Evolutionary conservation across 2,888 invertebrate species (phyloP), one percentile per base, ranked within the genome.

Genomic region (Chymomyza procnemis): DNA sequence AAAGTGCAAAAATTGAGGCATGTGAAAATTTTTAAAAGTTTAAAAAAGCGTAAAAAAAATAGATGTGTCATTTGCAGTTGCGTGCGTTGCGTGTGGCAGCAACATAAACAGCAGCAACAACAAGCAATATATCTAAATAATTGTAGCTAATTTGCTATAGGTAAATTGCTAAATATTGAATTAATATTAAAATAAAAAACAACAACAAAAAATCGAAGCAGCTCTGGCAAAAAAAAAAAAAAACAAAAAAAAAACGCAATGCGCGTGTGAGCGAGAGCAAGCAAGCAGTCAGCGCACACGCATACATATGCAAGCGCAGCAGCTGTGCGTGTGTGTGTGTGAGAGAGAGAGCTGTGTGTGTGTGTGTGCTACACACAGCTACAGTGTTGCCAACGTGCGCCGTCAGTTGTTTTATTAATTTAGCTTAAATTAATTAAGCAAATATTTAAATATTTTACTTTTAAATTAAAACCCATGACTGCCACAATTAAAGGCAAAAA

Each of bases 161-260:
- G 59, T 79, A 74, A 72, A 69, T n/a, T 71, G 73, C 61, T 57
- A 64, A 80, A 79, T 81, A 79, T 74, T 79, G 61, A 74, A 81
- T 76, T 73, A 79, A 84, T 75, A 72, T 75, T 58, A 41, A 46
- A 79, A 80, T 46, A 76, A 79, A 61, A 80, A 83, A n/a, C 74
- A 81, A 79, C 78, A 82, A 75, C 62, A 64, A 74, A 64, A 77
- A 79, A 83, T 78, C 76, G 79, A 78, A 79, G 12, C 55, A 76
- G 63, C 52, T 50, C n/a, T n/a, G n/a, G n/a, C n/a, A n/a, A n/a
- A n/a, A n/a, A n/a, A n/a, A n/a, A n/a, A n/a, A n/a, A n/a, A n/a
- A n/a, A n/a, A n/a, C n/a, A n/a, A n/a, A 72, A 66, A 61, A 60
- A 64, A 69, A 64, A 66, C 54, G 65, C 74, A 77, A 78, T 73